Evolutionary conservation across 2,888 invertebrate genomes (phyloP), one percentile per base, ranked within the genome.

Genomic region (Caradrina clavipalpis): DNA sequence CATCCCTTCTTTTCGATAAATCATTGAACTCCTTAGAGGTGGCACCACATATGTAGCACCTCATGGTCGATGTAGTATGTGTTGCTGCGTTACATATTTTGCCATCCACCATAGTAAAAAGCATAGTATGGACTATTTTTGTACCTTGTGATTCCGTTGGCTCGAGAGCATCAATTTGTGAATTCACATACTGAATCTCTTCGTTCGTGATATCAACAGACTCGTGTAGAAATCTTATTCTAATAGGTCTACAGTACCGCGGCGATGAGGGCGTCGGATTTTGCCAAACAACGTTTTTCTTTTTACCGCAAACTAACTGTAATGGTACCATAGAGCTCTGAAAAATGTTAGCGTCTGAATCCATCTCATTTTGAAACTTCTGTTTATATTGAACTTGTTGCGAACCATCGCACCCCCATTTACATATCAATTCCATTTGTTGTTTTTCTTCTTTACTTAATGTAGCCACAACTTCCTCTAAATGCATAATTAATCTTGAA

Each of bases 361-460:
- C 50, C 0, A 55, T 1, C 3, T 70, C 56, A 22, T 60, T 66
- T 59, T 0, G 50, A 60, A 70, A 70, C 55, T 60, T 66, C 55
- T 51, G 55, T 56, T 66, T 70, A 0, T 66, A 65, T 6, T 61
- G 39, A 3, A 58, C 22, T 42, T 65, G 66, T 8, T 67, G 67
- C n/a, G 62, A 71, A 17, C 71, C 65, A 17, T 66, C 51, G 50
- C 69, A 69, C 58, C 75, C 77, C 65, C 65, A 74, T 63, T 74
- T 63, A 11, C 62, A 59, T 15, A 60, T 64, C 2, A 68, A 22
- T 3, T 64, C 10, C 5, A 73, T 42, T 2, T 57, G 62, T 13
- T 69, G 39, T 21, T 69, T 73, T 49, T 73, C 61, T 17, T 5
- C 5, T 73, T 56, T 65, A 65, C 10, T 61, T 6, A 61, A 22